Percentiles rank a stretch among this genome's conserved stretches.
Conservation (phyloP, 2,113 vertebrate species). For the Oncorhynchus keta region DNA sequence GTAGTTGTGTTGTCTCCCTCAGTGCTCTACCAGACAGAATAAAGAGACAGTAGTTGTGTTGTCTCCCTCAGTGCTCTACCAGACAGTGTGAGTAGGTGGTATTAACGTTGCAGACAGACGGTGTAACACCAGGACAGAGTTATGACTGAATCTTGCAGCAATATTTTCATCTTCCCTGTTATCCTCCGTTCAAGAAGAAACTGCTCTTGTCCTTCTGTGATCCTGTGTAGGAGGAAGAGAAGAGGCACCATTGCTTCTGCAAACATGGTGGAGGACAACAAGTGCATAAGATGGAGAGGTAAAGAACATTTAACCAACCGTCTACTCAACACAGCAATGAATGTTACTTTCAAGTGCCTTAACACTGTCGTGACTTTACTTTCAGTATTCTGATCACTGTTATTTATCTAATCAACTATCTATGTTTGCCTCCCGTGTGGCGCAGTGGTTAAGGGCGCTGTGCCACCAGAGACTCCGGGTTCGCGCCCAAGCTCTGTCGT, state of each 20-base stretch:
- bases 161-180: background rate
- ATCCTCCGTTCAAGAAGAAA: slow-evolving; percentile 2
- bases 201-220: background rate
- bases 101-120: slow-evolving; percentile 6
- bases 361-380: no score
- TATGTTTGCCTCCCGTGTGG: no score
- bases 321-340: background rate
- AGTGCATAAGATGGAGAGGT: slow-evolving; percentile 63
- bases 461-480: no score
- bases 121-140: slow-evolving; percentile 2
- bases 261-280: slow-evolving; percentile 58
- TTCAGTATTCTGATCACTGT: no score
- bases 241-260: slow-evolving; percentile 64
- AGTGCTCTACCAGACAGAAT: no score
- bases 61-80: no score
- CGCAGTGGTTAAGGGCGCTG: no score
- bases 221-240: slow-evolving; percentile 65
- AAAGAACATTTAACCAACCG: slow-evolving; percentile 2
- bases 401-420: no score
- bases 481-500: no score
- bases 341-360: background rate
- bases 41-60: no score
- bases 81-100: background rate
- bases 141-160: slow-evolving; percentile 4
- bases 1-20: no score